These are phyloP conservation scores for Belonocnema kinseyi DNA, from an alignment of 1,140 invertebrate genomes.

Conservation along the genomic window DNA sequence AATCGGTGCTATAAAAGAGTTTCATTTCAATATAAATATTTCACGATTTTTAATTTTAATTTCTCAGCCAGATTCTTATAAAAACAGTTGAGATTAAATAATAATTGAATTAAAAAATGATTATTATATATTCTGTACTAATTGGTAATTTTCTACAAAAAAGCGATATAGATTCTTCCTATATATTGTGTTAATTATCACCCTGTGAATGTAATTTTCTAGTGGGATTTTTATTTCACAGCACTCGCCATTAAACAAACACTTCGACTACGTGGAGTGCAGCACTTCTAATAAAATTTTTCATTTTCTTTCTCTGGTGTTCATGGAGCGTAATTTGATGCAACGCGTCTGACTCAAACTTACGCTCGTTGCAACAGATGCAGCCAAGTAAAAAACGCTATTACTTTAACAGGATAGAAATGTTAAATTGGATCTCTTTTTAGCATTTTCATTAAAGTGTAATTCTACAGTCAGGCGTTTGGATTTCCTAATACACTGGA, in stretches of 20 bases:
- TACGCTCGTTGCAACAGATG: constrained; percentile 26
- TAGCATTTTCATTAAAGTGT: constrained; percentile 15
- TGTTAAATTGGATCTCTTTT: constrained; percentile 24
- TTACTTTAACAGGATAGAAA: constrained; percentile 3
- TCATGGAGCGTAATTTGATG: constrained; percentile 20
- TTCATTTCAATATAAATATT: no score
- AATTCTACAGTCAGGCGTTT: background rate
- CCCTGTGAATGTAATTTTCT: constrained; percentile 5
- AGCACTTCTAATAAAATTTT: constrained; percentile 19
- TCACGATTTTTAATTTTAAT: no score
- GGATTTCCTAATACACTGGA: background rate
- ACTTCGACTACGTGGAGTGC: background rate
- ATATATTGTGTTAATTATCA: no score
- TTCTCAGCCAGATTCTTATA: no score
- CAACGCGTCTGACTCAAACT: constrained; percentile 20
- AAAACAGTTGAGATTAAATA: no score
- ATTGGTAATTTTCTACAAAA: no score
- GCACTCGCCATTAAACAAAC: constrained; percentile 8
- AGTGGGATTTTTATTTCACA: background rate
- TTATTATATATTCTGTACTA: no score
- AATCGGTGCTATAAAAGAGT: no score
- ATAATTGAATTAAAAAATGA: no score
- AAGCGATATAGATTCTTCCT: no score
- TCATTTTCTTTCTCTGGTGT: constrained; percentile 20
- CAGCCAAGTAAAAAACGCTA: constrained; percentile 23